Conservation (phyloP, 2,888 invertebrate genomes). For the Calameuta filiformis region DNA sequence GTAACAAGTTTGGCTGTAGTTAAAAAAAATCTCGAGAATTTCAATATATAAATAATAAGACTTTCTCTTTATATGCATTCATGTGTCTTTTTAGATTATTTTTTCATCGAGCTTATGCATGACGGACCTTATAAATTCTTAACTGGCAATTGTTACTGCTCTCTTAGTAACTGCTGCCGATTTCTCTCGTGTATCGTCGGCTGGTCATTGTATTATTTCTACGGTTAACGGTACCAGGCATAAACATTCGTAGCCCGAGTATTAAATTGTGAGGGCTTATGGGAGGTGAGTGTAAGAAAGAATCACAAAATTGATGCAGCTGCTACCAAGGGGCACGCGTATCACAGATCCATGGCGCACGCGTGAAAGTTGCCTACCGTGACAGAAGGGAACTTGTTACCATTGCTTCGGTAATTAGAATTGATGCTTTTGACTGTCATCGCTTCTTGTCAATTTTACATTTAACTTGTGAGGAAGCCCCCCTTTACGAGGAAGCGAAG, state of each 20-base stretch:
- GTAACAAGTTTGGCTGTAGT: not conserved
- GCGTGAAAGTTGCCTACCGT: slow-evolving; percentile 39
- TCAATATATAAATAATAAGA: not conserved
- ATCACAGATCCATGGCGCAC: slow-evolving; percentile 43
- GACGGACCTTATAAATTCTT: not conserved
- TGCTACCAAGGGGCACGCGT: slow-evolving; percentile 41
- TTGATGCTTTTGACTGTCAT: slow-evolving; percentile 50
- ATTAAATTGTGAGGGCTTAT: slow-evolving; percentile 24
- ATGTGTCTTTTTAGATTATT: not conserved
- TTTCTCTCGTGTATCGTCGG: not conserved
- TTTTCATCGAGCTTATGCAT: not conserved
- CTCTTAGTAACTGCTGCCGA: not conserved
- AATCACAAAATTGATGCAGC: slow-evolving; percentile 24
- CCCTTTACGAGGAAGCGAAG: not conserved
- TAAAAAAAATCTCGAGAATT: not conserved
- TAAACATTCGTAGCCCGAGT: slow-evolving; percentile 31
- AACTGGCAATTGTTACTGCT: not conserved
- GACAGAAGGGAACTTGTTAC: not conserved
- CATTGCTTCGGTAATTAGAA: slow-evolving; percentile 43
- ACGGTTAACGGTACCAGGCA: slow-evolving; percentile 3
- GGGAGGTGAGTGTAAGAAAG: slow-evolving; percentile 2
- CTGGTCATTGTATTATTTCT: not conserved
- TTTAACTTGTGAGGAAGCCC: not conserved
- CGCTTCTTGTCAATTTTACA: not conserved
- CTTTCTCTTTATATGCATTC: not conserved